Percentiles rank a stretch among this genome's conserved stretches.
Evolutionary conservation across 2,113 vertebrate genomes (phyloP).

Genomic region (Xenotilapia flavipinnis): DNA sequence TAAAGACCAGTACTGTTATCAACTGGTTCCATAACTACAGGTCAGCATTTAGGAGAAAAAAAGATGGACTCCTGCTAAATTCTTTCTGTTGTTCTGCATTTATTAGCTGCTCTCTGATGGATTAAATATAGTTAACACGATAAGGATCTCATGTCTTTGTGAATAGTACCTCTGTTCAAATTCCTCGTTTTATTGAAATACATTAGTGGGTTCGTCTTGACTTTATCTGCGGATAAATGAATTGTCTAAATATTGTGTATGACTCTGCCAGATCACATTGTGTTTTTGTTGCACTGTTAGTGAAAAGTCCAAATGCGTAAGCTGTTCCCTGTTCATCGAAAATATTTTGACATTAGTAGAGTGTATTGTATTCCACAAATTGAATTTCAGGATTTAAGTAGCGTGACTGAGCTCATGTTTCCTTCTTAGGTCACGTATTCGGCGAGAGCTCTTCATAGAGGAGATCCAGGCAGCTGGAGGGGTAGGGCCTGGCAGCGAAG

Average conservation of each 20-base stretch:
- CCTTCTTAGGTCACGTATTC: conserved; percentile 89
- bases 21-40: conserved; percentile 99
- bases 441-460: conserved; percentile 95
- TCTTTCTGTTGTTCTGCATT: not conserved
- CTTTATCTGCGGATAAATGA: not conserved
- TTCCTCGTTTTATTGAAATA: not conserved
- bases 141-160: not conserved
- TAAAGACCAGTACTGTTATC: conserved; percentile 98
- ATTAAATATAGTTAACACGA: not conserved
- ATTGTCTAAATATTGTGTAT: not conserved
- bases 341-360: not conserved
- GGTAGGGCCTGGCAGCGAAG: conserved; percentile 73
- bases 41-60: conserved; percentile 56
- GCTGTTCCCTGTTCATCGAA: not conserved
- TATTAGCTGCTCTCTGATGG: not conserved
- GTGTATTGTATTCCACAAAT: not conserved
- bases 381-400: not conserved
- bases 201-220: not conserved
- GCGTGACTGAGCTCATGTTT: conserved; percentile 28
- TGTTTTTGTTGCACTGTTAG: not conserved
- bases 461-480: conserved; percentile 94
- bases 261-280: not conserved
- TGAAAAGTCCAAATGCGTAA: not conserved
- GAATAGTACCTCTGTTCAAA: not conserved
- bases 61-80: not conserved